Conservation (phyloP, 2,888 invertebrate genomes). For the Pristionchus entomophagus region DNA sequence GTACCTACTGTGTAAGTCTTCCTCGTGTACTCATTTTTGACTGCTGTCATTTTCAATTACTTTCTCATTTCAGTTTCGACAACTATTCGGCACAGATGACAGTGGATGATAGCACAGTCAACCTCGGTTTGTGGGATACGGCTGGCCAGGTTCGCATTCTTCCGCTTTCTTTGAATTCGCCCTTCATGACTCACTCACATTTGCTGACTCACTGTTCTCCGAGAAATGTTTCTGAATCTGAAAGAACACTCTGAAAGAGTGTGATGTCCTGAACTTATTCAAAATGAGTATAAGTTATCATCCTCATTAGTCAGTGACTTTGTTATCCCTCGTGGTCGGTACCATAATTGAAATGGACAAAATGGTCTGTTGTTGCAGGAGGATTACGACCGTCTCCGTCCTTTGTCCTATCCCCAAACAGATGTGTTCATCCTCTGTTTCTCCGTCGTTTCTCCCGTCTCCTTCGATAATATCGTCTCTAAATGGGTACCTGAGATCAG, state of each 20-base stretch:
- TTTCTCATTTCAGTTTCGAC: conserved; percentile 85
- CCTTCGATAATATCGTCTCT: conserved; percentile 98
- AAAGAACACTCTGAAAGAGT: background rate
- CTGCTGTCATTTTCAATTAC: background rate
- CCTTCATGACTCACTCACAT: conserved; percentile 36
- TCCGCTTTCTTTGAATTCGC: background rate
- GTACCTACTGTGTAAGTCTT: conserved; percentile 81
- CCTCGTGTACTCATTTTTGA: background rate
- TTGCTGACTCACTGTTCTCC: conserved; percentile 44
- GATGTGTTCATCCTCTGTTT: conserved; percentile 99
- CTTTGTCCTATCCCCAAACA: conserved; percentile 96
- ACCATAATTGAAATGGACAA: background rate
- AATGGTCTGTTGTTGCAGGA: conserved; percentile 58
- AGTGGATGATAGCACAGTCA: conserved; percentile 96
- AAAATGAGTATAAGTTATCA: no score
- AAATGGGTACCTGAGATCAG: conserved; percentile 99
- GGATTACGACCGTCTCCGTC: conserved; percentile 91
- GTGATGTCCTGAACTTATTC: background rate
- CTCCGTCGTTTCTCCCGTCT: conserved; percentile 98
- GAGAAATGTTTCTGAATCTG: background rate
- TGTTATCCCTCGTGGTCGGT: background rate
- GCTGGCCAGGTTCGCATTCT: conserved; percentile 89
- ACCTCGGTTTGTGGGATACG: conserved; percentile 97
- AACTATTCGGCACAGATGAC: conserved; percentile 99
- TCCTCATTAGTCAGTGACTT: background rate